A percentile compares a stretch with the other conserved stretches of the same genome.
These are phyloP conservation scores for Podarcis muralis DNA, from an alignment of 2,113 vertebrate species.

Conservation along the genomic window DNA sequence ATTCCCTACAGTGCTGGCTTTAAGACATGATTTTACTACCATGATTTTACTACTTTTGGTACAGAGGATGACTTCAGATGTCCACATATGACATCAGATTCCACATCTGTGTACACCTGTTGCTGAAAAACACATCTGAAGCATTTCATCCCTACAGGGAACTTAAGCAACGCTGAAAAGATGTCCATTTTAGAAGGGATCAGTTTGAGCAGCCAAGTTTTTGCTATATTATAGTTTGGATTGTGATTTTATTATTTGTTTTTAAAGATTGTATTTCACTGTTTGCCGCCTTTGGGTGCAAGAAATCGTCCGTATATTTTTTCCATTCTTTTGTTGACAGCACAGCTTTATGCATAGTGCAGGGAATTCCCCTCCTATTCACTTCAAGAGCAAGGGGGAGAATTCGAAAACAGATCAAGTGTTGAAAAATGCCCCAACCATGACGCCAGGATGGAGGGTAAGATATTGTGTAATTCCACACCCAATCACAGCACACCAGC, in stretches of 20 bases:
- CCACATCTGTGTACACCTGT: background rate
- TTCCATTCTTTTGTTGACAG: too few species aligned
- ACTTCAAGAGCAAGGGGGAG: too few species aligned
- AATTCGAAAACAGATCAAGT: too few species aligned
- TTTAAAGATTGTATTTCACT: too few species aligned
- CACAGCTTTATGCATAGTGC: too few species aligned
- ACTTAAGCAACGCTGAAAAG: background rate
- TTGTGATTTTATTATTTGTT: background rate
- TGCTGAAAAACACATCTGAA: background rate
- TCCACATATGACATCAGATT: background rate
- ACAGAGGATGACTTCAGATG: slow-evolving; percentile 28
- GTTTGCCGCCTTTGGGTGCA: too few species aligned
- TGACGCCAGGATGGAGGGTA: too few species aligned
- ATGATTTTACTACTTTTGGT: slow-evolving; percentile 10
- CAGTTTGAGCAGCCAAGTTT: background rate
- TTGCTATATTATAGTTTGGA: background rate
- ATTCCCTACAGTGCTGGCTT: slow-evolving; percentile 56
- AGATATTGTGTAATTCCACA: too few species aligned
- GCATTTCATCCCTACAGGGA: background rate
- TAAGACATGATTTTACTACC: slow-evolving; percentile 41
- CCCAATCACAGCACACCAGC: too few species aligned
- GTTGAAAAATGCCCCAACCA: too few species aligned
- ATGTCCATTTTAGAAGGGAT: background rate
- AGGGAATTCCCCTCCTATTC: too few species aligned
- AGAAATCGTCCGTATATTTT: too few species aligned